Percentiles rank a stretch among this genome's conserved stretches.
Conservation (phyloP, 2,113 vertebrate genomes). For the Protobothrops mucrosquamatus region DNA sequence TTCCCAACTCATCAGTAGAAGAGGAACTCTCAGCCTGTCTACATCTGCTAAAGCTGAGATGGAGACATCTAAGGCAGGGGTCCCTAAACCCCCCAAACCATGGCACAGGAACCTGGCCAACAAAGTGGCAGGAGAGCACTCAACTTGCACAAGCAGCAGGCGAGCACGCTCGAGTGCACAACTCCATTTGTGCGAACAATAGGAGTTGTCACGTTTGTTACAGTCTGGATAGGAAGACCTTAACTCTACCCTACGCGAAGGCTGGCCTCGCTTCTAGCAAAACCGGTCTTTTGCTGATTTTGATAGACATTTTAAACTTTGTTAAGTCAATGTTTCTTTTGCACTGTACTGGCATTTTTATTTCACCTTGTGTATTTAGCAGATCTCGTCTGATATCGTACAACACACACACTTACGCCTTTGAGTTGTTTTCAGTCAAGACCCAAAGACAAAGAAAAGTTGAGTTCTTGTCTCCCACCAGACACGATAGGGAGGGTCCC, state of each 20-base stretch:
- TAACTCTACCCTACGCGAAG: not conserved
- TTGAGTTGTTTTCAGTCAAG: slow-evolving; percentile 46
- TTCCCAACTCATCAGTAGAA: not conserved
- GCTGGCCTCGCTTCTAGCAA: not conserved
- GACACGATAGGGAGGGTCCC: slow-evolving; percentile 2
- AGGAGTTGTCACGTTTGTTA: not conserved
- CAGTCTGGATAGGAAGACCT: not conserved
- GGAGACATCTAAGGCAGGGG: not conserved
- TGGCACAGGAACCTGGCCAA: not conserved
- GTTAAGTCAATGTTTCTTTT: not conserved
- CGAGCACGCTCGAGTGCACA: rapidly evolving
- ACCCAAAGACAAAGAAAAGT: slow-evolving; percentile 38
- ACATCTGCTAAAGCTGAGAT: not conserved
- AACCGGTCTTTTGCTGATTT: not conserved
- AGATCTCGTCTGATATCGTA: slow-evolving; percentile 47
- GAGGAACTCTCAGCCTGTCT: not conserved
- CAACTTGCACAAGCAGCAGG: not conserved
- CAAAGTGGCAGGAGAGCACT: not conserved
- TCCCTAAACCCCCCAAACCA: too few species aligned
- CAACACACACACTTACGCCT: not conserved
- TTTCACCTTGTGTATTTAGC: slow-evolving; percentile 17
- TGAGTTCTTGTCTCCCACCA: slow-evolving; percentile 37
- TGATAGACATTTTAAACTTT: not conserved
- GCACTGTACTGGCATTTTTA: not conserved
- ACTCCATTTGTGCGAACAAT: too few species aligned